Percentiles rank a stretch among this genome's conserved stretches.
phyloP scores from a whole-genome alignment of 2,113 vertebrate species.

The Chaenogobius annularis region DNA sequence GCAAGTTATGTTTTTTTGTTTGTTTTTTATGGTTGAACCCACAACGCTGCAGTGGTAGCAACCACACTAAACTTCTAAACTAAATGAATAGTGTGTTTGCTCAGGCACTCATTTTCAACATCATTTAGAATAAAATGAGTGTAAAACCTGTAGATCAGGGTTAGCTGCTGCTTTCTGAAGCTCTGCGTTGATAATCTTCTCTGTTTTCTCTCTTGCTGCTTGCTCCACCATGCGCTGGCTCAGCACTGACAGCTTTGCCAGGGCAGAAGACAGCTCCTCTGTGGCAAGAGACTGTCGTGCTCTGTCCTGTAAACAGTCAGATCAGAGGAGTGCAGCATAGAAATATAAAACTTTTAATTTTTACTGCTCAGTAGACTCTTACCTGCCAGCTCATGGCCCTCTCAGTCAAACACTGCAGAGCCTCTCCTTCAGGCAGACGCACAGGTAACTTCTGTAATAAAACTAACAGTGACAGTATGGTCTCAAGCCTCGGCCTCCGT shows the following conservation, averaged over 20 bases:
- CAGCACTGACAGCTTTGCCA: conserved; percentile 95
- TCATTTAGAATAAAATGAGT: neutral
- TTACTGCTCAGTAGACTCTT: neutral
- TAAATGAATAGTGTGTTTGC: neutral
- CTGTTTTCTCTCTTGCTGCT: conserved; percentile 94
- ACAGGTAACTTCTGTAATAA: conserved; percentile 96
- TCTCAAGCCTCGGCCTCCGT: conserved; percentile 90
- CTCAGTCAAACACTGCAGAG: conserved; percentile 94
- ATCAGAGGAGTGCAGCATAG: neutral
- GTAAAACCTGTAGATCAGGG: conserved; percentile 90
- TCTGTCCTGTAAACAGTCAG: conserved; percentile 73
- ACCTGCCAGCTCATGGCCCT: conserved; percentile 97
- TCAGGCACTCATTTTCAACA: neutral
- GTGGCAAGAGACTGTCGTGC: conserved; percentile 93
- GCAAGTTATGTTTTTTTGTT: too few relatives aligned
- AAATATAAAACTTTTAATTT: neutral
- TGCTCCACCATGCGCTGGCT: conserved; percentile 99
- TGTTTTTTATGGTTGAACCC: too few relatives aligned
- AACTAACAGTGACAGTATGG: conserved; percentile 93
- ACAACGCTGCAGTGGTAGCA: too few relatives aligned
- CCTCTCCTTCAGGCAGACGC: conserved; percentile 92
- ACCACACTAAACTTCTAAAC: too few relatives aligned
- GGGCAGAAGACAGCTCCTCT: conserved; percentile 92
- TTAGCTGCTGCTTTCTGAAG: conserved; percentile 97
- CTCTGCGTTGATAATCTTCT: conserved; percentile 98